Evolutionary conservation across 2,113 vertebrate species (phyloP).

Genomic region (Danio rerio): DNA sequence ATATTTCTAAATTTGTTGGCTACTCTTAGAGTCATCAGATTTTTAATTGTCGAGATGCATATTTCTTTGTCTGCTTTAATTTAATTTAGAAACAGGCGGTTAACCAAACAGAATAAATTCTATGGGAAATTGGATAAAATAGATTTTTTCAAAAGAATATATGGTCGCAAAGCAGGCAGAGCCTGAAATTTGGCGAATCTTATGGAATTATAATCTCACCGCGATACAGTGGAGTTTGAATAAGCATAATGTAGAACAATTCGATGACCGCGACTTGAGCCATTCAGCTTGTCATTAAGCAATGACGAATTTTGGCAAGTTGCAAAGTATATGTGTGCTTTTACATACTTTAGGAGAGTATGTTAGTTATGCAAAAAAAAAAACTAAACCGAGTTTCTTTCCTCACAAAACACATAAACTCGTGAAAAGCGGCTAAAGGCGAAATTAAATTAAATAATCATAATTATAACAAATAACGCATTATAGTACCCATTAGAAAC

Average conservation of each 20-base stretch:
- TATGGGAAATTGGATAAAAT: not conserved
- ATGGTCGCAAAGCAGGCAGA: not conserved
- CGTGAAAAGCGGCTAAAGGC: too few relatives aligned
- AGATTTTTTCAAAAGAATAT: not conserved
- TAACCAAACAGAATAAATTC: not conserved
- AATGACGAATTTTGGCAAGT: slow-evolving; percentile 63
- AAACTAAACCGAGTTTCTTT: slow-evolving; percentile 57
- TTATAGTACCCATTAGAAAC: not conserved
- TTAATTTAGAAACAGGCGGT: not conserved
- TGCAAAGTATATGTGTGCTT: slow-evolving; percentile 30
- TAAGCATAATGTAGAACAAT: slow-evolving; percentile 43
- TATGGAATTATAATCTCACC: not conserved
- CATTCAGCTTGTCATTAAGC: slow-evolving; percentile 56
- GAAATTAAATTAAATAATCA: too few relatives aligned
- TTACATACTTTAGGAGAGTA: not conserved
- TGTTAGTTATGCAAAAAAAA: slow-evolving; percentile 49
- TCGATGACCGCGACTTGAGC: slow-evolving; percentile 38
- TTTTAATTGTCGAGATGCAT: not conserved
- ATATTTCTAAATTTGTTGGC: too few relatives aligned
- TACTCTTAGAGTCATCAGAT: too few relatives aligned
- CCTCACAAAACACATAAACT: slow-evolving; percentile 29
- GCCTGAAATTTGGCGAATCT: not conserved
- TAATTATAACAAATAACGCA: too few relatives aligned
- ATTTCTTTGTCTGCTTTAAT: not conserved
- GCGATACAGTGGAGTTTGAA: slow-evolving; percentile 20